These are phyloP conservation scores for Aix galericulata DNA, from an alignment of 2,113 vertebrate genomes.

Conservation along the genomic window DNA sequence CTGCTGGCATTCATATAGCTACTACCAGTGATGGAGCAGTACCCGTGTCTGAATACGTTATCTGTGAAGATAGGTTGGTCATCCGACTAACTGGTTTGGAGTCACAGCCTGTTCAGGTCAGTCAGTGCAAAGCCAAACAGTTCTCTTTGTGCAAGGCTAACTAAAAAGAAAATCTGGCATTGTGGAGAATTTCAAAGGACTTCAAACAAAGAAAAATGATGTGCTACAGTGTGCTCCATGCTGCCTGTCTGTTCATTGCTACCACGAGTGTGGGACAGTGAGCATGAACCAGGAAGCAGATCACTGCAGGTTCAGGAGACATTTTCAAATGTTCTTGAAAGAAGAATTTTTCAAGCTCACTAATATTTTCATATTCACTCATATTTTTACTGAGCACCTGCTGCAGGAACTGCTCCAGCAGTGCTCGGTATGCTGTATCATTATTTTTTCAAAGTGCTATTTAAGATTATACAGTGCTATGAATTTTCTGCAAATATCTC, in stretches of 20 bases:
- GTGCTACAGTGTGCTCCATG: background rate
- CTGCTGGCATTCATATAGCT: slow-evolving; percentile 9
- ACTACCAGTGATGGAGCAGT: background rate
- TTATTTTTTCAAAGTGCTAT: background rate
- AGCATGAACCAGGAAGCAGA: background rate
- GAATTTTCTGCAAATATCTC: slow-evolving; percentile 17
- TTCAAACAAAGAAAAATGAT: background rate
- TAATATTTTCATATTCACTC: background rate
- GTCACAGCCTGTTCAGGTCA: background rate
- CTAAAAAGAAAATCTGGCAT: background rate
- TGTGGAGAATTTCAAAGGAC: background rate
- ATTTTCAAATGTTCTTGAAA: slow-evolving; percentile 1
- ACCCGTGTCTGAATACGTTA: background rate
- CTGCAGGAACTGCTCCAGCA: background rate
- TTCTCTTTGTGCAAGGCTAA: background rate
- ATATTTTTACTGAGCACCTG: background rate
- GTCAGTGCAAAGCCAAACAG: background rate
- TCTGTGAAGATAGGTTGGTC: background rate
- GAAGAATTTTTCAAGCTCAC: background rate
- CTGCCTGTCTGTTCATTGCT: background rate
- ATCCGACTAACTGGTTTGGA: background rate
- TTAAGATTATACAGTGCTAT: background rate
- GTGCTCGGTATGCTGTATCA: background rate
- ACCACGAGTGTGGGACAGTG: accelerated
- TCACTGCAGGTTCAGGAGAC: background rate